Percentiles rank a stretch among this genome's conserved stretches.
phyloP scores from a whole-genome alignment of 2,113 vertebrate species.

The Himantopus leucocephalus region DNA sequence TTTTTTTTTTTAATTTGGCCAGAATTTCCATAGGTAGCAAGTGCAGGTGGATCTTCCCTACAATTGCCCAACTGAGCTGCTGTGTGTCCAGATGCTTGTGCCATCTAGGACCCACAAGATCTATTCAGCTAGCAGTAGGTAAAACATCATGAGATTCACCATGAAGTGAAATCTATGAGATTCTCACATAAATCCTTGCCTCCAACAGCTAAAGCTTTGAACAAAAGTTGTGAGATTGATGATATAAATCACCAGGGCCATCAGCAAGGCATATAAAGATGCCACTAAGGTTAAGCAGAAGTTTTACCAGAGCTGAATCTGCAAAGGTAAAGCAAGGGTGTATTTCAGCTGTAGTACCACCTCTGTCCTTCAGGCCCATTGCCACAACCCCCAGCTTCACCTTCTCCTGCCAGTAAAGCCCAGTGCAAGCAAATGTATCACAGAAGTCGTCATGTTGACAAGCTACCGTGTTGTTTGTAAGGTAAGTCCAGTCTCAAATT shows the following conservation, averaged over 20 bases:
- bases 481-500: background rate
- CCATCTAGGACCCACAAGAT: background rate
- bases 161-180: background rate
- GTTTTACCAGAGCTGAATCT: background rate
- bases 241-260: background rate
- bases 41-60: background rate
- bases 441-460: background rate
- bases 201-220: background rate
- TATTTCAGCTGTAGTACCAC: background rate
- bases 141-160: background rate
- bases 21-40: background rate
- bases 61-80: rapidly evolving
- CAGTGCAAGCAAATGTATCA: background rate
- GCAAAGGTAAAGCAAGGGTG: background rate
- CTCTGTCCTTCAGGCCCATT: background rate
- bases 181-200: background rate
- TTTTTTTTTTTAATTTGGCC: background rate
- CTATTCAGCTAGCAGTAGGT: background rate
- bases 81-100: background rate
- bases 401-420: background rate
- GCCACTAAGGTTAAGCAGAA: background rate
- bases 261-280: background rate
- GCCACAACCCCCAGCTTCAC: background rate
- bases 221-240: background rate
- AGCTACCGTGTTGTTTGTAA: background rate